Evolutionary conservation across 2,888 invertebrate genomes (phyloP).

Genomic region (Xanthorhoe designata): DNA sequence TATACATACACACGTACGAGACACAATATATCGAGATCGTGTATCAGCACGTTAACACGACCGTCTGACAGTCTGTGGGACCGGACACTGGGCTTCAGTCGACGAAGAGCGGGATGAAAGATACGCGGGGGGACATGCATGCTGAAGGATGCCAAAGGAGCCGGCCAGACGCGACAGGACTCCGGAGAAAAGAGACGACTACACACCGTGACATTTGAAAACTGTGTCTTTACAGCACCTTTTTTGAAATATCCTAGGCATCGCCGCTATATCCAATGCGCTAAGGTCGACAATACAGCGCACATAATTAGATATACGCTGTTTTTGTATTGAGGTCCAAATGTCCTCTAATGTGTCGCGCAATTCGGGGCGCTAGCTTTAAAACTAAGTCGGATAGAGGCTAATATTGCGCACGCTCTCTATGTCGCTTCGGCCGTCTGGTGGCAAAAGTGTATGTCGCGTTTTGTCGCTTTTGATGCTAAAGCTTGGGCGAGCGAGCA

Average conservation of each 20-base stretch:
- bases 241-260: conserved; percentile 46
- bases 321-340: conserved; percentile 54
- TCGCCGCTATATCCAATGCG: not conserved
- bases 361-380: conserved; percentile 74
- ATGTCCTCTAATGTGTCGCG: conserved; percentile 84
- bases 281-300: conserved; percentile 52
- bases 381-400: conserved; percentile 64
- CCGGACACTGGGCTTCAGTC: conserved; percentile 83
- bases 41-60: conserved; percentile 67
- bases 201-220: conserved; percentile 85
- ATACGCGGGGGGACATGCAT: conserved; percentile 78
- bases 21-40: conserved; percentile 65
- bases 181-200: conserved; percentile 84
- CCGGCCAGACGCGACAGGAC: conserved; percentile 84
- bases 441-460: conserved; percentile 71
- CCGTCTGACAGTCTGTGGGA: conserved; percentile 76
- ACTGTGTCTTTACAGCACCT: conserved; percentile 83
- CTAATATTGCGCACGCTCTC: conserved; percentile 61
- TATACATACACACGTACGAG: conserved; percentile 63
- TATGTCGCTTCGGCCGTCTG: conserved; percentile 69
- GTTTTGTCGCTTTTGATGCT: conserved; percentile 74
- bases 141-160: conserved; percentile 84
- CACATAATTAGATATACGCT: conserved; percentile 48
- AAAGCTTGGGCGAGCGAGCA: conserved; percentile 71
- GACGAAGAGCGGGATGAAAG: conserved; percentile 81